A percentile compares a stretch with the other conserved stretches of the same genome.
Evolutionary conservation across 1,140 invertebrate genomes (phyloP).

Genomic region (Bombus vancouverensis): DNA sequence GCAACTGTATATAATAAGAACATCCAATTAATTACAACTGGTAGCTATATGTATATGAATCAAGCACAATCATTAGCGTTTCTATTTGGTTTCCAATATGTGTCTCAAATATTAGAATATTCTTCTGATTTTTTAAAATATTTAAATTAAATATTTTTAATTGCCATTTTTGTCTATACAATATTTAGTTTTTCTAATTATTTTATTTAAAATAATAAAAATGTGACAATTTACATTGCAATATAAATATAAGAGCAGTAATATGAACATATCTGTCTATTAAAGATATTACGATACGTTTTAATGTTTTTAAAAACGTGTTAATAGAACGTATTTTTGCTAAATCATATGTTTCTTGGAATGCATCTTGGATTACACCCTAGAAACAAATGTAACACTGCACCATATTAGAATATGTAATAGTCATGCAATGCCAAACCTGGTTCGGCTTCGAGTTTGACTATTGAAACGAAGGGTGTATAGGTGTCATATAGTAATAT

Average conservation of each 20-base stretch:
- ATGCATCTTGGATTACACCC: slow-evolving; percentile 4
- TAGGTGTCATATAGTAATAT: neutral
- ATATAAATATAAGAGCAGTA: neutral
- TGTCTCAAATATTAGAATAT: too few relatives aligned
- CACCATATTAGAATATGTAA: neutral
- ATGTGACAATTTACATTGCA: neutral
- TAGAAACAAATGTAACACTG: neutral
- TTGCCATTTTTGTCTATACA: too few relatives aligned
- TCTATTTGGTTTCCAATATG: neutral
- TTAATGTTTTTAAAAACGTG: neutral
- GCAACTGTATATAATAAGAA: neutral
- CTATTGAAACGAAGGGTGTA: slow-evolving; percentile 21
- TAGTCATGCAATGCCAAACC: neutral
- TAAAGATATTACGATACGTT: neutral
- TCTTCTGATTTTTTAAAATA: too few relatives aligned
- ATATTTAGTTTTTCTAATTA: too few relatives aligned
- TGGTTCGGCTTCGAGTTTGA: neutral
- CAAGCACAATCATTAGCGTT: neutral
- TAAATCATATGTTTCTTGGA: slow-evolving; percentile 10
- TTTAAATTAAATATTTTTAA: too few relatives aligned
- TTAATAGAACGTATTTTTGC: neutral
- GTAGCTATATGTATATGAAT: neutral
- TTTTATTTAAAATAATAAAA: neutral
- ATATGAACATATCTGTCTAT: neutral
- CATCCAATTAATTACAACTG: neutral